These are phyloP conservation scores for Netelia melanura DNA, from an alignment of 2,888 invertebrate species.

Conservation along the genomic window DNA sequence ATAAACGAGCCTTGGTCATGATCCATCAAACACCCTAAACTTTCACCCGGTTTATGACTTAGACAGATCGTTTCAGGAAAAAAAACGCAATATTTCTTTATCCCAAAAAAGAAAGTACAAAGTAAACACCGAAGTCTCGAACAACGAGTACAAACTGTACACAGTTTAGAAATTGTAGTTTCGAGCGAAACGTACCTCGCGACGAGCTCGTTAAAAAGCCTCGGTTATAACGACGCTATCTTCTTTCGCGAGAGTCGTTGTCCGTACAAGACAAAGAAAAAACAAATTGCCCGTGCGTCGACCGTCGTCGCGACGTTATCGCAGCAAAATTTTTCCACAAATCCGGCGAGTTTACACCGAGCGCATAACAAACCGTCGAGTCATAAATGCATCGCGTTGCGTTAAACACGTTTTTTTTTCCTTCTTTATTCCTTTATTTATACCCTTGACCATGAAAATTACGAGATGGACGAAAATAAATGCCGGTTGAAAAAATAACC, in stretches of 20 bases:
- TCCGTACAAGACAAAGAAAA: background rate
- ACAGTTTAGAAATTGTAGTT: background rate
- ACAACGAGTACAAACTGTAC: background rate
- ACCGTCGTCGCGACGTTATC: background rate
- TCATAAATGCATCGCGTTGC: background rate
- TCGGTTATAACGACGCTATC: background rate
- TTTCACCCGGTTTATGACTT: background rate
- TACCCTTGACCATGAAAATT: background rate
- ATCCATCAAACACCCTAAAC: background rate
- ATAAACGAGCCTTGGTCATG: background rate
- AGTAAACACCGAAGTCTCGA: background rate
- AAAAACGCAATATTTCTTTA: background rate
- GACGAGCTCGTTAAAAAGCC: background rate
- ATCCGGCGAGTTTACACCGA: background rate
- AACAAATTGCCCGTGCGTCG: background rate
- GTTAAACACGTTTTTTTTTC: background rate
- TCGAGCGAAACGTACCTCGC: background rate
- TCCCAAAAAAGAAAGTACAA: too few species aligned
- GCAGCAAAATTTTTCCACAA: background rate
- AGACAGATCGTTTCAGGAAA: background rate
- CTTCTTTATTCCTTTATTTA: background rate
- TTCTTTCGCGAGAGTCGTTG: background rate
- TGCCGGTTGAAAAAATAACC: background rate
- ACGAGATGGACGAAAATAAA: background rate
- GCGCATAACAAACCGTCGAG: background rate